These are phyloP conservation scores for Antheraea yamamai DNA, from an alignment of 2,888 invertebrate genomes.

Conservation along the genomic window DNA sequence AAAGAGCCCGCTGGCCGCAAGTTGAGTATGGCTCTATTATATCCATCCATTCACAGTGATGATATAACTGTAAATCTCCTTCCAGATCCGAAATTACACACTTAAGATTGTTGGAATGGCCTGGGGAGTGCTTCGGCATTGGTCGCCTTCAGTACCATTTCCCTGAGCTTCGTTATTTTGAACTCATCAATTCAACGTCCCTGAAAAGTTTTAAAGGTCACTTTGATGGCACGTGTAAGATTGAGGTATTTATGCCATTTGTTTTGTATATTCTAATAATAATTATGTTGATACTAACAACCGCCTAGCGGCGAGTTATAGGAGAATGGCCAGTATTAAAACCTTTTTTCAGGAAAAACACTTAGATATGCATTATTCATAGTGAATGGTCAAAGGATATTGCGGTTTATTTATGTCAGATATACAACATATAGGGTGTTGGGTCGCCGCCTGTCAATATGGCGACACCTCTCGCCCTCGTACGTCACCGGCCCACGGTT, in stretches of 20 bases:
- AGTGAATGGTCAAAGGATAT: no score
- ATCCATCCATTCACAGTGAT: neutral
- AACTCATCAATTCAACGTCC: constrained; percentile 60
- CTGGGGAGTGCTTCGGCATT: constrained; percentile 64
- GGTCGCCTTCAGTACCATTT: constrained; percentile 60
- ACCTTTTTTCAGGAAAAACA: no score
- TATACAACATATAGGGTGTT: no score
- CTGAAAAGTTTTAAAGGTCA: constrained; percentile 61
- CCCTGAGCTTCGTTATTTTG: constrained; percentile 55
- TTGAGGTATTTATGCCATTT: constrained; percentile 51
- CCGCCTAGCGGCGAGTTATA: neutral
- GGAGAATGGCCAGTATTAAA: neutral
- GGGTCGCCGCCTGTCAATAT: no score
- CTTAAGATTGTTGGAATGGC: constrained; percentile 61
- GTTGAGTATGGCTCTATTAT: no score
- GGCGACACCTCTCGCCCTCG: no score
- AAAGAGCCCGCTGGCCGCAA: no score
- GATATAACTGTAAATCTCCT: constrained; percentile 14
- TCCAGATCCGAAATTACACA: constrained; percentile 56
- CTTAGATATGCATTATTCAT: no score
- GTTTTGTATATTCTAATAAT: neutral
- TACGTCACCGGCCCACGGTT: no score
- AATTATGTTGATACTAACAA: neutral
- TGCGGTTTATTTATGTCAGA: no score
- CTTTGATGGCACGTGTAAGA: constrained; percentile 56